Base-by-base conservation (phyloP, 2,113 vertebrate species). In the Loxodonta africana region DNA sequence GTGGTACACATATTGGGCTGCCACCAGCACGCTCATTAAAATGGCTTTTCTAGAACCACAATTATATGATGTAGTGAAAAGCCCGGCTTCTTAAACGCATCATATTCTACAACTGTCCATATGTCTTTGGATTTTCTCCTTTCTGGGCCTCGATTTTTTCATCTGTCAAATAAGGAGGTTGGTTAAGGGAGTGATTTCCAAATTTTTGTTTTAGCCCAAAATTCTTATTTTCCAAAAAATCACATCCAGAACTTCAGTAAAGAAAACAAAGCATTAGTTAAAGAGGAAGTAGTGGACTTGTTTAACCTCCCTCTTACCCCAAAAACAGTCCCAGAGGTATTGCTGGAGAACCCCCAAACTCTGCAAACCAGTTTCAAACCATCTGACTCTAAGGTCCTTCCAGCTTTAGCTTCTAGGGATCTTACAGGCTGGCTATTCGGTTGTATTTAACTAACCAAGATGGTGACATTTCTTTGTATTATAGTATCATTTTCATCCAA, bases 181-280 rank as follows among this genome's bases (percentile, higher is more conserved):
- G 53, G 53, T 57, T 57, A 83, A 77, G 92, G 76, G 83, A 94
- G 20, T 51, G 48, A 96, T 51, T 94, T 77, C 28, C 57, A 77
- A n/a, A 77, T 48, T 83, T 65, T 82, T 15, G 18, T 76, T 83
- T 91, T 88, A 86, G 91, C 37, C 46, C 76, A 69, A 65, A 86
- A 85, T 15, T 26, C 67, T 28, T 67, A 71, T 76, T 91, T 17
- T 57, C 9, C 81, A 73, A 33, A 71, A 53, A 60, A 77, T 83
- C 41, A 9, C 12, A 0, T 37, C n/a, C 3, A 82, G 84, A 76
- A 69, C 46, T 76, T 83, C 20, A 46, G 69, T 77, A 60, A 76
- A 28, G 37, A 20, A 71, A 81, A 48, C 37, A 62, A 48, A 46
- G 33, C 51, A 18, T 53, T 77, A 28, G 30, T 85, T 71, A 73